Percentiles rank a stretch among this genome's conserved stretches.
These are phyloP conservation scores for Carassius carassius DNA, from an alignment of 2,113 vertebrate genomes.

Conservation along the genomic window DNA sequence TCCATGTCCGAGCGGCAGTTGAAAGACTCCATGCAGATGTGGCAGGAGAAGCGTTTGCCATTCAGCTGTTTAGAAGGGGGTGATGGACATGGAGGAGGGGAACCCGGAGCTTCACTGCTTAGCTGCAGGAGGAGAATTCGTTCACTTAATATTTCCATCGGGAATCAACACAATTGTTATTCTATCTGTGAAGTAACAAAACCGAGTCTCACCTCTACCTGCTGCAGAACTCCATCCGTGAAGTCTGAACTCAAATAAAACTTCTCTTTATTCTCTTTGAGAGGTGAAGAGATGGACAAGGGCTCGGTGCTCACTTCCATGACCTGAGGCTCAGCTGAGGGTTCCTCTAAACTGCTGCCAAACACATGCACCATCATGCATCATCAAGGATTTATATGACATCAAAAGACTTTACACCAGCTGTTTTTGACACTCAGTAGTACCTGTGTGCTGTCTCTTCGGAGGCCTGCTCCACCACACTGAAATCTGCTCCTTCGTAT, in stretches of 20 bases:
- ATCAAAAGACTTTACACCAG: not conserved
- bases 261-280: slow-evolving; percentile 78
- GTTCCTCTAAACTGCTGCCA: slow-evolving; percentile 67
- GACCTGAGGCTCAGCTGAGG: slow-evolving; percentile 69
- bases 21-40: slow-evolving; percentile 92
- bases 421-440: not conserved
- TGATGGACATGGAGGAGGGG: slow-evolving; percentile 67
- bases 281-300: slow-evolving; percentile 69
- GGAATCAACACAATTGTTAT: not conserved
- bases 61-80: slow-evolving; percentile 66
- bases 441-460: slow-evolving; percentile 85
- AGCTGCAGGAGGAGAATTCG: slow-evolving; percentile 65
- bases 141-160: not conserved
- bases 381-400: not conserved
- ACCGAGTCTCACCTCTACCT: slow-evolving; percentile 80
- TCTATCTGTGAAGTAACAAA: not conserved
- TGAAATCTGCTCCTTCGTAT: slow-evolving; percentile 79
- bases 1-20: slow-evolving; percentile 95
- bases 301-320: slow-evolving; percentile 72
- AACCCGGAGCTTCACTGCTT: slow-evolving; percentile 79
- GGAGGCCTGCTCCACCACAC: slow-evolving; percentile 79
- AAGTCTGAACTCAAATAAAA: slow-evolving; percentile 79
- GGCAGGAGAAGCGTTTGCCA: slow-evolving; percentile 93
- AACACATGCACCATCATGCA: slow-evolving; percentile 43
- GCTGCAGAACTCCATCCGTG: slow-evolving; percentile 78